Base-by-base conservation (phyloP, 2,888 invertebrate genomes). In the Agrotis exclamationis region DNA sequence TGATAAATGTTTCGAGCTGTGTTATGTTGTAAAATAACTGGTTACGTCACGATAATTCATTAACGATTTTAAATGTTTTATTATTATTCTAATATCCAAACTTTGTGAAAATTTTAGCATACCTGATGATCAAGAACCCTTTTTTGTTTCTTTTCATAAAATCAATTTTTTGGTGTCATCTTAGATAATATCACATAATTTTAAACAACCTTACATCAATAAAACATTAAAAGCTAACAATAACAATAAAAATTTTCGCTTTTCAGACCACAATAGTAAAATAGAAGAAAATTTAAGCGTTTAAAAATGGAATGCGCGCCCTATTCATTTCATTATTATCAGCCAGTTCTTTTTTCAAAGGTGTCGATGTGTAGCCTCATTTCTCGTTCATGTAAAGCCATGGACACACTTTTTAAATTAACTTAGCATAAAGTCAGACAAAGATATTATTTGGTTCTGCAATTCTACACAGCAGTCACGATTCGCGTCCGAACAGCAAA, bases 281-380 rank as follows among this genome's bases (percentile, higher is more conserved):
- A 63, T 20, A 4, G 16, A 68, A 24, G 7, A 13, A 16, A 3
- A 50, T 39, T 24, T 24, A 6, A 16, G 24, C 0, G 20, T 45
- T 50, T 28, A 44, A 67, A 67, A 24, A 18, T 68, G 13, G 39
- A 66, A 67, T 13, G 11, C 47, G 13, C 16, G 54, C 33, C 6
- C n/a, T 56, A 28, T 33, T 56, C 13, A 13, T n/a, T 54, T 4
- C 5, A 13, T 13, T 66, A 39, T 16, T 18, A 16, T 22, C 14
- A 22, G 18, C 20, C 44, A 67, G 18, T 20, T 14, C 44, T 24
- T 18, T 60, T 13, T 67, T 66, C 13, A 16, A 5, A 7, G 2
- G 13, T n/a, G 1, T n/a, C 24, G 54, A 28, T 56, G 28, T 67
- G 45, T 1, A 44, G 1, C 69, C 20, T 69, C 14, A 0, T 45